Evolutionary conservation across 2,797 vertebrate species (phyloP), one percentile per base, ranked within the genome.

Genomic region (Enoplosus armatus): DNA sequence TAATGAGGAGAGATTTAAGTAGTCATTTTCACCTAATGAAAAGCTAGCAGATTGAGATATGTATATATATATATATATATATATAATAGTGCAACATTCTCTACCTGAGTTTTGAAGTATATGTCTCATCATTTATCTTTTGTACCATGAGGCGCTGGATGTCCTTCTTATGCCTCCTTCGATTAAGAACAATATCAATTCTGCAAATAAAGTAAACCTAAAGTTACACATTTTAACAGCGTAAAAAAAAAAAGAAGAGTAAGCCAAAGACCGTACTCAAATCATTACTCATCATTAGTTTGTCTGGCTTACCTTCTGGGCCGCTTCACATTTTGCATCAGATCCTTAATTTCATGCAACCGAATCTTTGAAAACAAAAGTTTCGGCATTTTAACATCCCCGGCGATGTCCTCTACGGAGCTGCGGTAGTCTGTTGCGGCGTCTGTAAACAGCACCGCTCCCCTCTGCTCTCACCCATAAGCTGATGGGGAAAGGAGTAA

Each of bases 381-480:
- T 69, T 93, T 95, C 0, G 92, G 85, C 93, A 94, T 95, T 43
- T 69, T 91, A 35, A 76, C 90, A 90, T 93, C 20, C 31, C 79
- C 54, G 62, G 18, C 11, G 10, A 12, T 8, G 59, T 76, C 70
- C 45, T 27, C 47, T n/a, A 4, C 27, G 20, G 48, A 48, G 54
- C 8, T 18, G 1, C 37, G 22, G 5, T 37, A 22, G 15, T 62
- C 39, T 26, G 15, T 33, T 48, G 3, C 2, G 5, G 5, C 31
- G 31, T 68, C 55, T 68, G 47, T 33, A 56, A 77, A 82, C 60
- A n/a, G 18, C 2, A 51, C 33, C 4, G 6, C 53, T 54, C 59
- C 8, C 26, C 45, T 20, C 37, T 58, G 48, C 53, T 26, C 67
- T 61, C n/a, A 7, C 18, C 63, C 81, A 74, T 66, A 72, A 53